Percentiles rank a stretch among this genome's conserved stretches.
These are phyloP conservation scores for Menidia beryllina DNA, from an alignment of 2,113 vertebrate species.

Conservation along the genomic window DNA sequence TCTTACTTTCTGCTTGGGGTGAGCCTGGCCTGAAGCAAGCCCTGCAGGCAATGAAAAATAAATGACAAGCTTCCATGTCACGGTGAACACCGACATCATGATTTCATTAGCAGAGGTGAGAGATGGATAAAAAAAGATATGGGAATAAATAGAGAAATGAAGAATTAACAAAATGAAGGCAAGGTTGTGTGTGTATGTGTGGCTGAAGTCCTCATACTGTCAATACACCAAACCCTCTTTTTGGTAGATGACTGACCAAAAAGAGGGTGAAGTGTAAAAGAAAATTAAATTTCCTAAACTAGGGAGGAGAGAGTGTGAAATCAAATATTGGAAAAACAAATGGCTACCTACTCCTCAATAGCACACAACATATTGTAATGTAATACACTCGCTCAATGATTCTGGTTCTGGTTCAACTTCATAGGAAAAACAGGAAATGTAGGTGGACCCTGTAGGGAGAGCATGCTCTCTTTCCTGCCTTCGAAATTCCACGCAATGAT, in stretches of 20 bases:
- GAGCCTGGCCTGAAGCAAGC: constrained; percentile 45
- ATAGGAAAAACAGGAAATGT: not conserved
- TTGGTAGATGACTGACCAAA: constrained; percentile 1
- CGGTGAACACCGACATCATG: constrained; percentile 42
- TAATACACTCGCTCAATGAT: not conserved
- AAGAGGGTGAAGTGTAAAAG: not conserved
- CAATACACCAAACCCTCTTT: constrained; percentile 7
- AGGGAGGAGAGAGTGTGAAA: too few relatives aligned
- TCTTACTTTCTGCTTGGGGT: constrained; percentile 17
- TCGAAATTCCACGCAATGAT: not conserved
- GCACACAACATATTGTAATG: not conserved
- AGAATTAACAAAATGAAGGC: constrained; percentile 6
- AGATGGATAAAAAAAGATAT: constrained; percentile 8
- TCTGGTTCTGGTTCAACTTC: too few relatives aligned
- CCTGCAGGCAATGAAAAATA: constrained; percentile 40
- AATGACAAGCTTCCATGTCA: constrained; percentile 44
- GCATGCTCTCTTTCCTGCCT: not conserved
- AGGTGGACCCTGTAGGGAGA: not conserved
- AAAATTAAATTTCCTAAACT: constrained; percentile 10
- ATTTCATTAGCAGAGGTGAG: constrained; percentile 47
- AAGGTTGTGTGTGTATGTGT: constrained; percentile 18
- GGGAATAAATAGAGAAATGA: constrained; percentile 25
- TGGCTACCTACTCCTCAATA: not conserved
- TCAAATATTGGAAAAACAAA: not conserved
- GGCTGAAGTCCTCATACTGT: not conserved